A percentile compares a stretch with the other conserved stretches of the same genome.
These are phyloP conservation scores for Archips crataeganus DNA, from an alignment of 2,888 invertebrate genomes.

Conservation along the genomic window DNA sequence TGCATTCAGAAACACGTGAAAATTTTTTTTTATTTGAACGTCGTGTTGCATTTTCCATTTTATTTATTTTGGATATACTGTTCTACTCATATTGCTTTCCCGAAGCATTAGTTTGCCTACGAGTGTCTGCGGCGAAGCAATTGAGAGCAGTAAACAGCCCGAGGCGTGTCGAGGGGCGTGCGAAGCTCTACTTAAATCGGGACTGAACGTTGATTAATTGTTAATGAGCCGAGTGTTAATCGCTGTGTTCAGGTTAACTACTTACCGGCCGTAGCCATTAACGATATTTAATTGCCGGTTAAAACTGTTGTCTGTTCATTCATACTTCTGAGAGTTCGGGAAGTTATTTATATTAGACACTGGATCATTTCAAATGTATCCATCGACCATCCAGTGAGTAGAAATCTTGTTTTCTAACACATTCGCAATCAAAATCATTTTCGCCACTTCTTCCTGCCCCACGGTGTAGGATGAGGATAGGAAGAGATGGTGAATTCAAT, in stretches of 20 bases:
- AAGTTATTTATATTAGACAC: neutral
- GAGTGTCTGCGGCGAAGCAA: constrained; percentile 22
- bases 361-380: neutral
- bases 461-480: no score
- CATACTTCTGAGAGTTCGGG: constrained; percentile 8
- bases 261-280: constrained; percentile 50
- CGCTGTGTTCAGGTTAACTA: constrained; percentile 50
- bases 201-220: constrained; percentile 68
- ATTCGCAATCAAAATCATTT: no score
- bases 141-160: constrained; percentile 54
- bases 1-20: no score
- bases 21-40: no score
- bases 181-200: constrained; percentile 47
- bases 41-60: no score
- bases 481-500: no score
- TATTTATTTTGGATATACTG: no score
- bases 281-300: constrained; percentile 53
- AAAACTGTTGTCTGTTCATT: constrained; percentile 35
- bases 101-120: neutral
- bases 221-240: constrained; percentile 72
- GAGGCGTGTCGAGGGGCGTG: constrained; percentile 53
- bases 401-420: neutral
- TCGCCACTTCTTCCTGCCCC: no score
- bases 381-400: neutral
- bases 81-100: no score